These are phyloP conservation scores for Vollenhovia emeryi DNA, from an alignment of 1,140 invertebrate genomes.

Conservation along the genomic window DNA sequence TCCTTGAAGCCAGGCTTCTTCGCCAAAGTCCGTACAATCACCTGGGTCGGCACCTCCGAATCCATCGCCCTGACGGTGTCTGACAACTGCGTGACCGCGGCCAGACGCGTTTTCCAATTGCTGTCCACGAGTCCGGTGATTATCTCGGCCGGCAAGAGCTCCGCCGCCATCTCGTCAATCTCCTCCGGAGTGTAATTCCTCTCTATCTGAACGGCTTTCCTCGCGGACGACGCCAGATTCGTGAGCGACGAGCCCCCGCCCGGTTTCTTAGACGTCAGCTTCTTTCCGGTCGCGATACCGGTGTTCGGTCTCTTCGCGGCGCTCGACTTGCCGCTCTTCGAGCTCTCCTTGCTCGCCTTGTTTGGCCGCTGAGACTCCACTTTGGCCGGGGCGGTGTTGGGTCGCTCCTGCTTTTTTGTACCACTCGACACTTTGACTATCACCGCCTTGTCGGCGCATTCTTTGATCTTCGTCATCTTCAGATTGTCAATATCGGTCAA, in stretches of 20 bases:
- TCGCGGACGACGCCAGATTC: constrained; percentile 72
- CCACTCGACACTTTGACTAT: constrained; percentile 89
- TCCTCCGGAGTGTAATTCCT: constrained; percentile 87
- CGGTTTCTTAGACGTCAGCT: constrained; percentile 78
- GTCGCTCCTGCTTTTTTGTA: constrained; percentile 86
- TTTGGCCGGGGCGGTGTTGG: constrained; percentile 86
- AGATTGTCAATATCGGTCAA: constrained; percentile 95
- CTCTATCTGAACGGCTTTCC: constrained; percentile 79
- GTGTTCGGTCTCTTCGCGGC: constrained; percentile 84
- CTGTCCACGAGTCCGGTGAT: constrained; percentile 90
- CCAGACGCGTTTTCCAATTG: constrained; percentile 95
- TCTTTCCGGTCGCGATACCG: constrained; percentile 82
- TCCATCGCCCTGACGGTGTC: constrained; percentile 87
- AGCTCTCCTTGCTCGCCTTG: constrained; percentile 74
- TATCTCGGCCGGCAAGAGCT: constrained; percentile 87
- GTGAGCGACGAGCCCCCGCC: constrained; percentile 64
- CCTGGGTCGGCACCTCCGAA: constrained; percentile 90
- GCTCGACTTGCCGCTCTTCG: constrained; percentile 78
- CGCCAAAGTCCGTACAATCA: constrained; percentile 90
- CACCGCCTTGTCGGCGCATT: constrained; percentile 96
- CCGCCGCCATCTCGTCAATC: constrained; percentile 89
- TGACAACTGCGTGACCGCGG: constrained; percentile 90
- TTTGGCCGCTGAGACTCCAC: constrained; percentile 69
- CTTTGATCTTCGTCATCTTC: constrained; percentile 98
- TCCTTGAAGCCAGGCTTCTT: constrained; percentile 97